Evolutionary conservation across 2,113 vertebrate genomes (phyloP).

Genomic region (Pygoscelis antarcticus): DNA sequence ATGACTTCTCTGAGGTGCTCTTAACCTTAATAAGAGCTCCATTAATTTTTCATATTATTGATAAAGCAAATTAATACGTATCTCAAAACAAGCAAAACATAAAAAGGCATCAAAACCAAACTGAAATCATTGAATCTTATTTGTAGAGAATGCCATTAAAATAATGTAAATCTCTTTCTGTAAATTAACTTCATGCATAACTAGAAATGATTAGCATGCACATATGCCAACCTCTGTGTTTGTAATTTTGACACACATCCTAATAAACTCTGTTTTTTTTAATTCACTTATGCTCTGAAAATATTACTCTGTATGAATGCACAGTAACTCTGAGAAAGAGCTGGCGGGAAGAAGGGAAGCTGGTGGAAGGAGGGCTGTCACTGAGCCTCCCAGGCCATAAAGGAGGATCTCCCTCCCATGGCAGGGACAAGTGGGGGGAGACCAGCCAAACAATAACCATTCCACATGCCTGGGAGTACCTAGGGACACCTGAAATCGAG

Average conservation of each 20-base stretch:
- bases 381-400: neutral
- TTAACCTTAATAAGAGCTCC: slow-evolving; percentile 65
- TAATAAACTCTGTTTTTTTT: slow-evolving; percentile 39
- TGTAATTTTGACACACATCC: slow-evolving; percentile 37
- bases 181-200: slow-evolving; percentile 69
- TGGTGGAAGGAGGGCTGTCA: neutral
- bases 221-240: slow-evolving; percentile 22
- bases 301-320: neutral
- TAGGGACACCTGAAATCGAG: neutral
- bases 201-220: slow-evolving; percentile 52
- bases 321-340: neutral
- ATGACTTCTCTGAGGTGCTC: slow-evolving; percentile 55
- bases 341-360: neutral
- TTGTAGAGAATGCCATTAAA: slow-evolving; percentile 61
- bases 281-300: neutral
- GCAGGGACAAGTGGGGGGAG: neutral
- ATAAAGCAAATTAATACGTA: slow-evolving; percentile 65
- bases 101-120: slow-evolving; percentile 57
- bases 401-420: neutral
- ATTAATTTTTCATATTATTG: slow-evolving; percentile 66
- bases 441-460: neutral
- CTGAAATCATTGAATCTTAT: slow-evolving; percentile 59
- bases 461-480: neutral
- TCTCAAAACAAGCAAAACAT: slow-evolving; percentile 46
- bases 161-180: slow-evolving; percentile 54